These are phyloP conservation scores for Pachyuromys duprasi DNA, from an alignment of 2,797 vertebrate species.

Conservation along the genomic window DNA sequence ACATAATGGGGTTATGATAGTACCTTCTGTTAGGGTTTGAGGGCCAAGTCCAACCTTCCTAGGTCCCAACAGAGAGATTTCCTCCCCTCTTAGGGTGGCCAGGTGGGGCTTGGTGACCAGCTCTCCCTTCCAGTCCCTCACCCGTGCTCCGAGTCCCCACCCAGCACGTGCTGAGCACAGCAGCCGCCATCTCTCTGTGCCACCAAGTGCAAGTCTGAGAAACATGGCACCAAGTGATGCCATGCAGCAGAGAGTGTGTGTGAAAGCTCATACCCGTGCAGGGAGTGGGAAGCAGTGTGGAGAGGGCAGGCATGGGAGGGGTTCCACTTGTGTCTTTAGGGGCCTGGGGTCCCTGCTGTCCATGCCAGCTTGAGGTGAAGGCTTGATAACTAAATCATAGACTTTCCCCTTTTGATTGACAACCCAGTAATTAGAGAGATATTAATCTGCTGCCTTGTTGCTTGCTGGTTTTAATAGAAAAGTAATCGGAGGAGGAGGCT, in stretches of 20 bases:
- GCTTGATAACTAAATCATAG: conserved; percentile 52
- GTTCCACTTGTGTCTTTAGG: background rate
- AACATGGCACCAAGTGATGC: background rate
- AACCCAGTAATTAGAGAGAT: conserved; percentile 67
- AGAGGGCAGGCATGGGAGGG: background rate
- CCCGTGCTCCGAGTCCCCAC: no score
- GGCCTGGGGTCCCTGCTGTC: background rate
- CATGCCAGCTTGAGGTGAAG: background rate
- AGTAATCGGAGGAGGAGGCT: background rate
- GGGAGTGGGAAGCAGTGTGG: background rate
- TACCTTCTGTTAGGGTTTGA: background rate
- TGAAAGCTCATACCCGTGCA: background rate
- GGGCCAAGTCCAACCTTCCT: background rate
- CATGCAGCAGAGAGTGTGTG: accelerated
- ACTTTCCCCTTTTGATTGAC: conserved; percentile 54
- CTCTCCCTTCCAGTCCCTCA: background rate
- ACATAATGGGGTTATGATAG: background rate
- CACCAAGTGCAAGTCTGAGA: background rate
- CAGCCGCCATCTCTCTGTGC: background rate
- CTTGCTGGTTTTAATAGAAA: conserved; percentile 68
- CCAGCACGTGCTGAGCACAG: background rate
- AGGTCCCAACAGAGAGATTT: background rate
- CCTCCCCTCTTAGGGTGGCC: background rate
- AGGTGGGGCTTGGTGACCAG: background rate
- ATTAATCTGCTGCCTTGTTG: conserved; percentile 6